Conservation (phyloP, 2,113 vertebrate species). For the Anthoscopus minutus region DNA sequence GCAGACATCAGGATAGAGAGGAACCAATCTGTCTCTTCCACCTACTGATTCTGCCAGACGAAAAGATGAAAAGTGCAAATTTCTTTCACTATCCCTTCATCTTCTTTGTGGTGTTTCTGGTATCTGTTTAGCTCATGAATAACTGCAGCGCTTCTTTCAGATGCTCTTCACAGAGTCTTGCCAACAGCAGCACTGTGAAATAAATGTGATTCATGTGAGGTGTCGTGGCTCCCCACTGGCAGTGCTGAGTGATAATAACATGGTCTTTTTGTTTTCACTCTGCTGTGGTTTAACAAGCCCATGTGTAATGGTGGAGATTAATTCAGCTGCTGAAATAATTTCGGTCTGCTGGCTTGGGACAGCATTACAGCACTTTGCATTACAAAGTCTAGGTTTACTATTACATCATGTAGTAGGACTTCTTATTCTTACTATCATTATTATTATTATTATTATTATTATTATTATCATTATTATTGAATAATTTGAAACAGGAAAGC, state of each 20-base stretch:
- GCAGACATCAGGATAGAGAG: neutral
- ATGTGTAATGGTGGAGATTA: neutral
- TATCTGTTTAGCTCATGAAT: constrained; percentile 4
- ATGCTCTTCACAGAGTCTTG: constrained; percentile 11
- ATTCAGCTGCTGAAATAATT: too few species aligned
- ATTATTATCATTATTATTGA: neutral
- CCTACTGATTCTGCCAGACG: neutral
- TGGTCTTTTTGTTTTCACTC: constrained; percentile 16
- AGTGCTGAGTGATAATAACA: neutral
- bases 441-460: neutral
- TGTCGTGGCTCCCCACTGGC: neutral
- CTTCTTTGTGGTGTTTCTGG: neutral
- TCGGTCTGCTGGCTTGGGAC: neutral
- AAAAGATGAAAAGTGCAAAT: constrained; percentile 21
- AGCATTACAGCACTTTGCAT: neutral
- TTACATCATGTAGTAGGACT: neutral
- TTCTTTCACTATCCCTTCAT: neutral
- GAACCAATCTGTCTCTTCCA: neutral
- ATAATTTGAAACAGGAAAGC: neutral
- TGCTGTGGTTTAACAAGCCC: neutral
- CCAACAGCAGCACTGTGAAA: neutral
- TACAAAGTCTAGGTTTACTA: neutral
- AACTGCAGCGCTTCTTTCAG: neutral
- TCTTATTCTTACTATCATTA: neutral
- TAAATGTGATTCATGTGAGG: neutral